Conservation (phyloP, 1,140 invertebrate species). For the Bombus superbus region DNA sequence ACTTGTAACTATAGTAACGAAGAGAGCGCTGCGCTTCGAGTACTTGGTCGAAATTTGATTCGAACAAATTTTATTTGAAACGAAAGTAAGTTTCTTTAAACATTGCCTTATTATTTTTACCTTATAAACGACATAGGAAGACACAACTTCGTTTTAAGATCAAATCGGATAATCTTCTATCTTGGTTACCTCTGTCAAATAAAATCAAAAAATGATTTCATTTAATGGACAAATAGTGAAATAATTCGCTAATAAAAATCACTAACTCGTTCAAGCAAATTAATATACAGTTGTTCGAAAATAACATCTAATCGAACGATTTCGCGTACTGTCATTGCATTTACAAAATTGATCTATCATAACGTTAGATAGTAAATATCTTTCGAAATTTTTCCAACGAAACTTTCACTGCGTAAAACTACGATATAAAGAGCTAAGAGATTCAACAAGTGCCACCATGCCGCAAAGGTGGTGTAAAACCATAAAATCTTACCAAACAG, state of each 20-base stretch:
- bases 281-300: no score
- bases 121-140: no score
- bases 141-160: no score
- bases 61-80: background rate
- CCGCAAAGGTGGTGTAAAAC: background rate
- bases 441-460: background rate
- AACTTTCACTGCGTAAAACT: background rate
- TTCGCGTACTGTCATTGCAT: background rate
- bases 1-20: background rate
- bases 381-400: background rate
- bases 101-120: no score
- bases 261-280: no score
- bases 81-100: background rate
- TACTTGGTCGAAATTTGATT: background rate
- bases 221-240: no score
- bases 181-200: no score
- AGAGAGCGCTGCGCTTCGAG: background rate
- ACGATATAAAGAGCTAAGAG: background rate
- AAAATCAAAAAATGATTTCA: no score
- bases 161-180: no score
- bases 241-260: no score
- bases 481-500: background rate
- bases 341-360: background rate
- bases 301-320: no score
- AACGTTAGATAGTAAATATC: background rate